A percentile compares a stretch with the other conserved stretches of the same genome.
Evolutionary conservation across 2,113 vertebrate genomes (phyloP).

Genomic region (Uropsilus gracilis): DNA sequence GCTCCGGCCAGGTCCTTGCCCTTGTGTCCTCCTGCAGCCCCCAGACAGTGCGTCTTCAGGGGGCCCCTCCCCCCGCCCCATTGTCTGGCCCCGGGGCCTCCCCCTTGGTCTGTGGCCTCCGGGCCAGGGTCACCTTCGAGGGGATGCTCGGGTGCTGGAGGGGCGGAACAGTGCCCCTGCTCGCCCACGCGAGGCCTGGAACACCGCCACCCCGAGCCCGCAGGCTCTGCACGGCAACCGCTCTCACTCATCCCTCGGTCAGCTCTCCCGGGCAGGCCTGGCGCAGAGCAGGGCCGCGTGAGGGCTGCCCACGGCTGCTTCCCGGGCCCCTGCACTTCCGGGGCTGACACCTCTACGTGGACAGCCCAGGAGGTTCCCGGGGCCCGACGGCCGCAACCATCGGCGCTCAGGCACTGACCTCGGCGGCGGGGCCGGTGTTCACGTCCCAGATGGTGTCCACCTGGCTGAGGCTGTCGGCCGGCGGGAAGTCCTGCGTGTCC

Average conservation of each 20-base stretch:
- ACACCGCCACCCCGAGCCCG: not conserved
- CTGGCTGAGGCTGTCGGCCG: conserved; percentile 87
- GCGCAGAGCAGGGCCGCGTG: not conserved
- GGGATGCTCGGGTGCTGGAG: not conserved
- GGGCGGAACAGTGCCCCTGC: not conserved
- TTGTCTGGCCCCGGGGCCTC: not conserved
- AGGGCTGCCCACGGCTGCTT: too few relatives aligned
- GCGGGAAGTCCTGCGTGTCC: conserved; percentile 89
- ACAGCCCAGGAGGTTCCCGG: too few relatives aligned
- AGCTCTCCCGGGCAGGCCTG: not conserved
- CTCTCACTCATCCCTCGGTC: too few relatives aligned
- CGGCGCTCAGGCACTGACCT: conserved; percentile 83
- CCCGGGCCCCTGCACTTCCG: too few relatives aligned
- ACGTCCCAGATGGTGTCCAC: conserved; percentile 96
- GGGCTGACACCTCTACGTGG: too few relatives aligned
- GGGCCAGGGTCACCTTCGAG: not conserved
- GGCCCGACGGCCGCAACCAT: too few relatives aligned
- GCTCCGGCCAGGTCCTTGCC: not conserved
- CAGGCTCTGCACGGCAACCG: too few relatives aligned
- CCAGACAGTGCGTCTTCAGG: not conserved
- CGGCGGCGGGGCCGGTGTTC: conserved; percentile 87
- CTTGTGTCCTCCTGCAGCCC: not conserved
- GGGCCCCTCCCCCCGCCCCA: not conserved
- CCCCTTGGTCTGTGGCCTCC: not conserved
- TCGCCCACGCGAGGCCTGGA: not conserved